Conservation (phyloP, 2,797 vertebrate genomes). For the Microcaecilia unicolor region DNA sequence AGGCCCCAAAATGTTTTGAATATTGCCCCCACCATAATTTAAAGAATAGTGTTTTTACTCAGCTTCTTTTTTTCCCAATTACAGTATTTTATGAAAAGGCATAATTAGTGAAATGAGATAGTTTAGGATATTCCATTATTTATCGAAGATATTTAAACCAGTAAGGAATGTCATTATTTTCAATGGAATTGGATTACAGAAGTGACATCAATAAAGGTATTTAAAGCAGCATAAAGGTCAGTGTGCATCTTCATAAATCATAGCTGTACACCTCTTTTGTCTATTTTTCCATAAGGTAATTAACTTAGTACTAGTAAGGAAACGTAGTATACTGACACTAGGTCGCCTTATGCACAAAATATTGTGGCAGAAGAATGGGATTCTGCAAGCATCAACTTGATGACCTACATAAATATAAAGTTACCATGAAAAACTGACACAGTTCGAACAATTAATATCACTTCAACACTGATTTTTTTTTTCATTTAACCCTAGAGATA, state of each 20-base stretch:
- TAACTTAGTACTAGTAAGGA: slow-evolving; percentile 39
- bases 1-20: too few species aligned
- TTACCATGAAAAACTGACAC: slow-evolving; percentile 37
- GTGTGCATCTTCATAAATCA: slow-evolving; percentile 40
- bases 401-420: slow-evolving; percentile 43
- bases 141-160: slow-evolving; percentile 17
- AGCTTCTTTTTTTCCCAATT: too few species aligned
- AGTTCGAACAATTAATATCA: slow-evolving; percentile 48
- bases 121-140: slow-evolving; percentile 11
- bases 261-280: slow-evolving; percentile 31
- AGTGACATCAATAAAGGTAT: slow-evolving; percentile 22
- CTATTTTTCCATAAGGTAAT: slow-evolving; percentile 28
- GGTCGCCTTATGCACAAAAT: slow-evolving; percentile 41
- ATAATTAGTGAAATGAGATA: too few species aligned
- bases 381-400: slow-evolving; percentile 25
- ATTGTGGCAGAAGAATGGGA: slow-evolving; percentile 41
- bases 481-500: too few species aligned
- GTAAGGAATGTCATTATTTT: slow-evolving; percentile 18
- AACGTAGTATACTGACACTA: slow-evolving; percentile 31
- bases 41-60: too few species aligned
- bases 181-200: slow-evolving; percentile 20
- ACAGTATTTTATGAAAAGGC: too few species aligned
- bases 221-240: slow-evolving; percentile 39
- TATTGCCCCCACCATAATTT: too few species aligned
- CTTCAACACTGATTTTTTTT: too few species aligned